Percentiles rank a stretch among this genome's conserved stretches.
These are phyloP conservation scores for Oreortyx pictus DNA, from an alignment of 2,797 vertebrate genomes.

Conservation along the genomic window DNA sequence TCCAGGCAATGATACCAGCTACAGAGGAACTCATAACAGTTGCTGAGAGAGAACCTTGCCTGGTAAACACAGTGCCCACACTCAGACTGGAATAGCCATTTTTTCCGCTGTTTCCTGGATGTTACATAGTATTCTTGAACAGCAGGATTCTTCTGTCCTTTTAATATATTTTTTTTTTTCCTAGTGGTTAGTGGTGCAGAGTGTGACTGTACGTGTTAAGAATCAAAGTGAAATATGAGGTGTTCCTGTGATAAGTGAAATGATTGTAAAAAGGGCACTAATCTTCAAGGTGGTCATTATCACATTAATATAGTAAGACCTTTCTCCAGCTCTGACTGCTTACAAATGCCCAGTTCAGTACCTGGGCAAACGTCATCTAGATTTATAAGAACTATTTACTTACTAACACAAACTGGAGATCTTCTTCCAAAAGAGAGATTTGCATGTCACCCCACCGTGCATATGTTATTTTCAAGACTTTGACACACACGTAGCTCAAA, in stretches of 20 bases:
- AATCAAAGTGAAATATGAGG: neutral
- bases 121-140: fast-evolving
- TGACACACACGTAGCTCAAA: neutral
- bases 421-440: neutral
- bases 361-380: neutral
- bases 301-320: neutral
- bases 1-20: neutral
- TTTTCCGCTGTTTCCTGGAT: neutral
- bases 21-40: neutral
- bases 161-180: neutral
- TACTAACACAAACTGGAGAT: neutral
- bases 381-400: neutral
- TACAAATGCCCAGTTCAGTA: neutral
- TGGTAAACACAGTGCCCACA: neutral
- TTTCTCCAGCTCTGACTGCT: neutral
- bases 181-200: neutral
- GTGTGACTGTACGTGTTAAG: neutral
- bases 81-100: neutral
- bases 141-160: neutral
- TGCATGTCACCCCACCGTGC: neutral
- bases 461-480: neutral
- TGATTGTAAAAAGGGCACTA: neutral
- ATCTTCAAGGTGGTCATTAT: neutral
- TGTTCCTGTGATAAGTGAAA: neutral
- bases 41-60: neutral